A percentile compares a stretch with the other conserved stretches of the same genome.
These are phyloP conservation scores for Plodia interpunctella DNA, from an alignment of 1,140 invertebrate species.

Conservation along the genomic window DNA sequence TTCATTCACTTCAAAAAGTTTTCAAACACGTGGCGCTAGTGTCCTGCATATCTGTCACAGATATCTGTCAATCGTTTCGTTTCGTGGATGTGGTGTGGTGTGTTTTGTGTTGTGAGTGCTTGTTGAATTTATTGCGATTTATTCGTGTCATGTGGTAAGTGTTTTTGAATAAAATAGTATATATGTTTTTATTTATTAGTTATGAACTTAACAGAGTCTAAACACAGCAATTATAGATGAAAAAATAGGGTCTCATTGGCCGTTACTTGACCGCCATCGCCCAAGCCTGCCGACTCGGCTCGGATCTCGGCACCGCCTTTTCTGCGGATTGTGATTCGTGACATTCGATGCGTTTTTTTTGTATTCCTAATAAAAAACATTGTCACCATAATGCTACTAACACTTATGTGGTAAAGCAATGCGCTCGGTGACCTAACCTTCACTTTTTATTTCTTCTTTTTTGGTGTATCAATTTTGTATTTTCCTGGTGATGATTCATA, in stretches of 20 bases:
- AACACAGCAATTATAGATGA: not conserved
- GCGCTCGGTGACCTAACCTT: constrained; percentile 27
- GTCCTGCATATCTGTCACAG: constrained; percentile 20
- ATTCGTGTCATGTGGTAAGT: constrained; percentile 67
- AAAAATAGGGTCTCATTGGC: constrained; percentile 32
- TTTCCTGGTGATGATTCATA: constrained; percentile 51
- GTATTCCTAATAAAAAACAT: not conserved
- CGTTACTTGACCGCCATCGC: constrained; percentile 73
- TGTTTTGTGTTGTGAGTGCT: constrained; percentile 71
- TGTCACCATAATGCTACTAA: too few relatives aligned
- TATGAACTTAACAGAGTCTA: not conserved
- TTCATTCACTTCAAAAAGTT: constrained; percentile 10
- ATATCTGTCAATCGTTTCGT: constrained; percentile 8
- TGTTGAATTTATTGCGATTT: constrained; percentile 47
- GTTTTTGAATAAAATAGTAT: constrained; percentile 13
- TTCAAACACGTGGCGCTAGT: constrained; percentile 55
- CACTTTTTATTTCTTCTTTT: constrained; percentile 22
- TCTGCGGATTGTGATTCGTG: constrained; percentile 30
- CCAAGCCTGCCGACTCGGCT: constrained; percentile 52
- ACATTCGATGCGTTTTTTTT: constrained; percentile 23
- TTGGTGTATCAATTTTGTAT: constrained; percentile 16
- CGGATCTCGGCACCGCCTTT: constrained; percentile 55
- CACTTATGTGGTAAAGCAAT: not conserved
- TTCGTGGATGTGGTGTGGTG: constrained; percentile 64
- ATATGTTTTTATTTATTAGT: constrained; percentile 7